Evolutionary conservation across 2,888 invertebrate genomes (phyloP).

Genomic region (Oxytorus armatus): DNA sequence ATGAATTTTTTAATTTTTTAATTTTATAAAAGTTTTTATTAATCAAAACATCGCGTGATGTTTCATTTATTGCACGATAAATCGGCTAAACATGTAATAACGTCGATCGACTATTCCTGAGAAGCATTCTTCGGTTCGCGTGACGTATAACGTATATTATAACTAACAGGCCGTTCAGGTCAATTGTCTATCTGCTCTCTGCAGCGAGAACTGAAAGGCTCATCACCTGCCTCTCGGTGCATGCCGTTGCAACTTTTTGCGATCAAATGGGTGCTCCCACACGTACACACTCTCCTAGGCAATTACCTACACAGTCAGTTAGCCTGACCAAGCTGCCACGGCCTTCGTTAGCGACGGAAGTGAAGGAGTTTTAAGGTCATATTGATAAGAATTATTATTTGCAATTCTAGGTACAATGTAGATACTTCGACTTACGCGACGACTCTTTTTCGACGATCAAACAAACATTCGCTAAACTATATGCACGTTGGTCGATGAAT

Average conservation of each 20-base stretch:
- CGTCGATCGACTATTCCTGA: constrained; percentile 47
- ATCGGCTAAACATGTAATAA: neutral
- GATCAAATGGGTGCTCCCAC: constrained; percentile 14
- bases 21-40: too few relatives aligned
- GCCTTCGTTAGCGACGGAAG: constrained; percentile 64
- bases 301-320: constrained; percentile 55
- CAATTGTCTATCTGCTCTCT: constrained; percentile 60
- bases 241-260: constrained; percentile 24
- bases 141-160: constrained; percentile 46
- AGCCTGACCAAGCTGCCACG: constrained; percentile 10
- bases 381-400: constrained; percentile 66
- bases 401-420: neutral
- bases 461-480: too few relatives aligned
- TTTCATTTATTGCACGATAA: constrained; percentile 4
- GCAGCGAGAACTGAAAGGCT: constrained; percentile 38
- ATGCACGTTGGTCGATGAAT: too few relatives aligned
- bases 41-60: constrained; percentile 8
- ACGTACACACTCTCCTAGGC: constrained; percentile 5
- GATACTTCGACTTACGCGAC: neutral
- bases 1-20: too few relatives aligned
- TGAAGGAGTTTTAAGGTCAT: constrained; percentile 76
- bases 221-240: constrained; percentile 58
- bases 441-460: too few relatives aligned
- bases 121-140: constrained; percentile 46
- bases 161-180: constrained; percentile 54